phyloP scores from a whole-genome alignment of 2,113 vertebrate species.

The Gnathochromis pfefferi region DNA sequence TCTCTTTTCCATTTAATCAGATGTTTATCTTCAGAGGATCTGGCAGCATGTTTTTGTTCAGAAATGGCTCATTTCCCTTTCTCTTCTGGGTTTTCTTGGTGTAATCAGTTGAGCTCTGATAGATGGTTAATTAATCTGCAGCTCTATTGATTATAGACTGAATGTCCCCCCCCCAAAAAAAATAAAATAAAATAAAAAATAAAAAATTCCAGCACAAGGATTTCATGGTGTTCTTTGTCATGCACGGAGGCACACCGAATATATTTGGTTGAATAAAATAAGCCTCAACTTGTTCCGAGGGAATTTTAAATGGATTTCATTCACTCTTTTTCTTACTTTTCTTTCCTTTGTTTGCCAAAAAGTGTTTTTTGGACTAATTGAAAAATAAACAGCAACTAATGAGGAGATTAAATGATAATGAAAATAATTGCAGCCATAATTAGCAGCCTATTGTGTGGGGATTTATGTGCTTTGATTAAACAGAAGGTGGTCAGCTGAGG shows the following conservation, averaged over 20 bases:
- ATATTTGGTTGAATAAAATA: neutral
- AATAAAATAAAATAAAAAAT: rapidly evolving
- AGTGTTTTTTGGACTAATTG: neutral
- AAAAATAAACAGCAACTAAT: neutral
- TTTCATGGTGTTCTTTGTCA: neutral
- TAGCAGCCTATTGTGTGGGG: neutral
- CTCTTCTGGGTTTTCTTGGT: neutral
- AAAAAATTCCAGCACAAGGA: neutral
- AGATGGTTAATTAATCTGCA: neutral
- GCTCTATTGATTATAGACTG: neutral
- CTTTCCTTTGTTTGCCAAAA: neutral
- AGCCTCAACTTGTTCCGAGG: neutral
- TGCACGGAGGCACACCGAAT: neutral
- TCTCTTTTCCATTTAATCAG: neutral
- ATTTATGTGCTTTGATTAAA: neutral
- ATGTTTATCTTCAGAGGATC: neutral
- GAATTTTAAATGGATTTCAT: neutral
- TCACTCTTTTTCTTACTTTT: neutral
- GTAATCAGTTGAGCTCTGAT: neutral
- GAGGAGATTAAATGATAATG: neutral
- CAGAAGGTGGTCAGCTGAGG: neutral
- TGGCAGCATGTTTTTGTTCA: neutral
- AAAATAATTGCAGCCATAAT: neutral
- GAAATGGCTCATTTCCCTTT: neutral
- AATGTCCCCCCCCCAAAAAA: neutral